A percentile compares a stretch with the other conserved stretches of the same genome.
Evolutionary conservation across 2,113 vertebrate species (phyloP).

Genomic region (Penelope pileata): DNA sequence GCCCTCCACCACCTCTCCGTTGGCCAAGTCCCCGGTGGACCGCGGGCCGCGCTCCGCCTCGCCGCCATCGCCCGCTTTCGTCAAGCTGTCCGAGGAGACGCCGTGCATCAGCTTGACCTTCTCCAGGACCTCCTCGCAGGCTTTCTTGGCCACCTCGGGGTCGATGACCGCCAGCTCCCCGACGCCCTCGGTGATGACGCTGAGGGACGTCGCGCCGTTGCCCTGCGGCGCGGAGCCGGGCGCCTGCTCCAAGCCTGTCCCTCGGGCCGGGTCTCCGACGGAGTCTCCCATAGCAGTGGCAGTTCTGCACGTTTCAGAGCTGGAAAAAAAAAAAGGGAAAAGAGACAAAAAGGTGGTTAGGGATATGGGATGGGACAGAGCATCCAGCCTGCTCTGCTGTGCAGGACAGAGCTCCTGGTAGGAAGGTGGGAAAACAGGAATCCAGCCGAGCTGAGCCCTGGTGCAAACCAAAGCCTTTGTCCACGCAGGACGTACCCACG

Average conservation of each 20-base stretch:
- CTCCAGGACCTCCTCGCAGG: constrained; percentile 91
- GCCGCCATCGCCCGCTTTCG: fast-evolving
- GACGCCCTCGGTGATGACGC: constrained; percentile 87
- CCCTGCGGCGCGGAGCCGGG: constrained; percentile 18
- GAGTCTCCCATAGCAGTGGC: constrained; percentile 77
- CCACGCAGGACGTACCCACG: background rate
- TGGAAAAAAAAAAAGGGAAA: background rate
- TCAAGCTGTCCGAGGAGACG: background rate
- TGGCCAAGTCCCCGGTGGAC: constrained; percentile 50
- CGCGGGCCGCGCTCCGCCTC: background rate
- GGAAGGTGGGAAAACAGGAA: background rate
- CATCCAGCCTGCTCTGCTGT: background rate
- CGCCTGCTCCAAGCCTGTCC: background rate
- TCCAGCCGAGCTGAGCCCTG: background rate
- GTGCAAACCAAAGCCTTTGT: background rate
- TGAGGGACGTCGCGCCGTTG: constrained; percentile 74
- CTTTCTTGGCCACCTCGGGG: constrained; percentile 87
- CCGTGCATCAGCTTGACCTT: constrained; percentile 84
- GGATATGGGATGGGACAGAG: background rate
- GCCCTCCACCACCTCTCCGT: constrained; percentile 64
- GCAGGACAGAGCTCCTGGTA: background rate
- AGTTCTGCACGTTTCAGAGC: background rate
- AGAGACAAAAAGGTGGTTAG: background rate
- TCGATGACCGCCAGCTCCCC: constrained; percentile 89
- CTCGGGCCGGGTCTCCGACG: constrained; percentile 38